Evolutionary conservation across 2,888 invertebrate species (phyloP).

Genomic region (Malthinus seriepunctatus): DNA sequence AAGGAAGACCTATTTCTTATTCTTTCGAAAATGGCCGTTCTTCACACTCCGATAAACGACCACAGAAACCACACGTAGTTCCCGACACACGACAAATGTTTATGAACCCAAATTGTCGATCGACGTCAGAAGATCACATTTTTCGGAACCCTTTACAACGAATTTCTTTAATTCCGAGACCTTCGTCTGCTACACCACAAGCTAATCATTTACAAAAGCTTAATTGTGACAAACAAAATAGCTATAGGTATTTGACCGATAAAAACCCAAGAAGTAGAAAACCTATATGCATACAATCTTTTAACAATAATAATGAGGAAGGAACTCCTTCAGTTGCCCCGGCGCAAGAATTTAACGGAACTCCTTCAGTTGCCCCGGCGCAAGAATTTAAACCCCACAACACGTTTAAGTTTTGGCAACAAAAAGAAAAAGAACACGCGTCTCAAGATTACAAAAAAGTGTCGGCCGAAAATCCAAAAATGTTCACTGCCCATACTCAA

Average conservation of each 20-base stretch:
- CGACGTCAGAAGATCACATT: conserved; percentile 52
- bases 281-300: conserved; percentile 68
- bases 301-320: not conserved
- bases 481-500: conserved; percentile 50
- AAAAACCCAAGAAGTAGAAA: conserved; percentile 72
- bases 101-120: conserved; percentile 43
- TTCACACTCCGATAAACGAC: conserved; percentile 31
- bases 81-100: conserved; percentile 33
- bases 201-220: conserved; percentile 36
- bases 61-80: conserved; percentile 4
- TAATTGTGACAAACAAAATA: conserved; percentile 37
- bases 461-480: conserved; percentile 43
- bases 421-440: conserved; percentile 58
- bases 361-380: not conserved
- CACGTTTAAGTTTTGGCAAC: conserved; percentile 68
- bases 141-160: conserved; percentile 36
- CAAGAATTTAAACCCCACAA: conserved; percentile 47
- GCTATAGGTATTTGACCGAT: conserved; percentile 70
- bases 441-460: conserved; percentile 31
- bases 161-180: conserved; percentile 43
- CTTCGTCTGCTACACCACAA: conserved; percentile 52
- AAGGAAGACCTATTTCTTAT: conserved; percentile 59
- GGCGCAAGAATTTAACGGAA: not conserved
- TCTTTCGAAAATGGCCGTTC: conserved; percentile 54
- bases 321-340: too few relatives aligned